Percentiles rank a stretch among this genome's conserved stretches.
phyloP scores from a whole-genome alignment of 2,797 vertebrate species.

The Tadarida brasiliensis region DNA sequence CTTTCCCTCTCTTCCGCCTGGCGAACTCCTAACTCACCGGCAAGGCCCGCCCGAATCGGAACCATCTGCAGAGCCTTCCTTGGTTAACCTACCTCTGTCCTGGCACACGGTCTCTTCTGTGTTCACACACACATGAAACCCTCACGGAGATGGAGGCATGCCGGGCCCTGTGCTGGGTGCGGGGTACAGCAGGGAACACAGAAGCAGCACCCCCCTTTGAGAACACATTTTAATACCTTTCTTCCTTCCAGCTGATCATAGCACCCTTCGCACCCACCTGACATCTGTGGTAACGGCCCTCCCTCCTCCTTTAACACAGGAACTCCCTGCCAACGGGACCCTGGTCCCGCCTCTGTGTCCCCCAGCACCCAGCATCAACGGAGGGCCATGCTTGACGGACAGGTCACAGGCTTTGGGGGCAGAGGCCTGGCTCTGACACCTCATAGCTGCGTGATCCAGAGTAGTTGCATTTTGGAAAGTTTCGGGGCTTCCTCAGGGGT shows the following conservation, averaged over 20 bases:
- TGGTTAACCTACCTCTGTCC: background rate
- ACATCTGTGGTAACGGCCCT: background rate
- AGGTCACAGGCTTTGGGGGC: background rate
- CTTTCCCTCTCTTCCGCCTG: background rate
- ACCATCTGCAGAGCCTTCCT: background rate
- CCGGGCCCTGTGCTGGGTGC: background rate
- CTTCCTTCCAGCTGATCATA: background rate
- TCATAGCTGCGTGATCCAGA: background rate
- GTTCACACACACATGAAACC: background rate
- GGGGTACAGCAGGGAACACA: background rate
- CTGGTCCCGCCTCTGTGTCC: background rate
- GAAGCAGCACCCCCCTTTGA: background rate
- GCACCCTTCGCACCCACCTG: background rate
- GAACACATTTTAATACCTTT: background rate
- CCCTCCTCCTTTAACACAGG: background rate
- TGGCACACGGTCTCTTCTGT: background rate
- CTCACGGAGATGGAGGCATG: background rate
- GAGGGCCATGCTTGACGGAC: background rate
- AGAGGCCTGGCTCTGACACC: background rate
- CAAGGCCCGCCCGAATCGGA: too few species aligned
- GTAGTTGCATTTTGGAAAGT: background rate
- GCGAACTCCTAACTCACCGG: background rate
- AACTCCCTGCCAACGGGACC: background rate
- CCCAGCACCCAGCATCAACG: background rate
- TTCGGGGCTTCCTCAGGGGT: background rate